Conservation (phyloP, 2,113 vertebrate species). For the Otus sunia region DNA sequence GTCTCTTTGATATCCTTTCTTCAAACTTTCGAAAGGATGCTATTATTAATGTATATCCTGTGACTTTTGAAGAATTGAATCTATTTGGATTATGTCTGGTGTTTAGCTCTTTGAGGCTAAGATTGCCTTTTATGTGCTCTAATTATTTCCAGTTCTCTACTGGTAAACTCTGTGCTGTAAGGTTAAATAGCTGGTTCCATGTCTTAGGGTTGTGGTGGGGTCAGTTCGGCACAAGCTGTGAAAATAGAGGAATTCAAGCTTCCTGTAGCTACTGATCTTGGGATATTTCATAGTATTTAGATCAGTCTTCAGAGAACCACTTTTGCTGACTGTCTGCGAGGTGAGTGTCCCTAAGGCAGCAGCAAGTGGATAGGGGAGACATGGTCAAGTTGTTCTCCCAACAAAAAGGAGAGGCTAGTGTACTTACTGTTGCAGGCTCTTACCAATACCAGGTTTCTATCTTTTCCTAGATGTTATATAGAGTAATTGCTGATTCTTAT, state of each 20-base stretch:
- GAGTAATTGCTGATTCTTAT: neutral
- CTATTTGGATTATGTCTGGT: neutral
- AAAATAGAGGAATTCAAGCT: neutral
- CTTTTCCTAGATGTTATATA: neutral
- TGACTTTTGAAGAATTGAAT: neutral
- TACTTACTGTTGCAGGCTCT: neutral
- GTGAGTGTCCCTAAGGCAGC: neutral
- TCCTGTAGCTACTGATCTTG: neutral
- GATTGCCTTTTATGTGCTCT: neutral
- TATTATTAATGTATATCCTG: neutral
- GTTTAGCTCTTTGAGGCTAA: neutral
- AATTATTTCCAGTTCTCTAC: neutral
- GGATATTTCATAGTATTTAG: neutral
- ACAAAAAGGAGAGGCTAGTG: accelerated
- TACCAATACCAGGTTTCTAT: neutral
- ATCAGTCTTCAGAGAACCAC: neutral
- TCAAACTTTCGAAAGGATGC: neutral
- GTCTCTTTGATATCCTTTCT: neutral
- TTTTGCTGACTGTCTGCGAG: neutral
- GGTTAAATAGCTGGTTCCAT: neutral
- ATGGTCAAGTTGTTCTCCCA: neutral
- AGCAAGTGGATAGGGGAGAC: neutral
- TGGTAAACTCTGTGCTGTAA: neutral
- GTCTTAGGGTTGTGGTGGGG: neutral
- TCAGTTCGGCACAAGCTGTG: neutral